Percentiles rank a stretch among this genome's conserved stretches.
These are phyloP conservation scores for Lethenteron camtschaticum DNA, from an alignment of 2,113 vertebrate species.

Conservation along the genomic window DNA sequence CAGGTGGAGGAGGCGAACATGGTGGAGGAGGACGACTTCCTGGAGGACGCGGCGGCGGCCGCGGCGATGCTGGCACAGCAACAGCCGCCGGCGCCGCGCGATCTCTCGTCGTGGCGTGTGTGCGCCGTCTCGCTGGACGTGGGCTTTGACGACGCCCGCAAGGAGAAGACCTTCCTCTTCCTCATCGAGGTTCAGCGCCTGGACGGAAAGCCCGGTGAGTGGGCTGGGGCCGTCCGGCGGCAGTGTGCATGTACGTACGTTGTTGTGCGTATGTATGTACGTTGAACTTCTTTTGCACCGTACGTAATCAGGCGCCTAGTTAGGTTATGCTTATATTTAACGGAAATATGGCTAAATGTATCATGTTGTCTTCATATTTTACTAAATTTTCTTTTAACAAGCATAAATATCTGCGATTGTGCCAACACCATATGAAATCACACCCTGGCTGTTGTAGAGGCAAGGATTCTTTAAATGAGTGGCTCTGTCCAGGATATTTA, in stretches of 20 bases:
- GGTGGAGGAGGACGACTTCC: slow-evolving; percentile 67
- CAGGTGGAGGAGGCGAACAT: slow-evolving; percentile 81
- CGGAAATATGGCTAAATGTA: not conserved
- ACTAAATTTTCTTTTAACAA: not conserved
- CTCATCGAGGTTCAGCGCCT: slow-evolving; percentile 78
- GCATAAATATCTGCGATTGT: no score
- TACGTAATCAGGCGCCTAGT: no score
- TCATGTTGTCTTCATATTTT: not conserved
- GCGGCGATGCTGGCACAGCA: slow-evolving; percentile 17
- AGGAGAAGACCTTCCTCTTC: slow-evolving; percentile 66
- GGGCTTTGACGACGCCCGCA: slow-evolving; percentile 49
- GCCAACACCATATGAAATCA: no score
- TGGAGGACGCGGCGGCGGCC: slow-evolving; percentile 28
- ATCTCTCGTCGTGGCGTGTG: slow-evolving; percentile 65
- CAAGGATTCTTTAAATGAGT: no score
- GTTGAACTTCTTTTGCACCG: no score
- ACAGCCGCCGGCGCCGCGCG: slow-evolving; percentile 26
- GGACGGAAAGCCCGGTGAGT: slow-evolving; percentile 46
- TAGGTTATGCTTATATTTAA: not conserved
- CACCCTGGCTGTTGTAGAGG: no score
- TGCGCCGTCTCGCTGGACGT: slow-evolving; percentile 62
- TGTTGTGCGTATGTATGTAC: no score
- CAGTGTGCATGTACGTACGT: not conserved
- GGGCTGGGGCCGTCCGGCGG: not conserved
- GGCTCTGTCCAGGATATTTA: no score